Base-by-base conservation (phyloP, 2,888 invertebrate genomes). In the Bugula neritina region DNA sequence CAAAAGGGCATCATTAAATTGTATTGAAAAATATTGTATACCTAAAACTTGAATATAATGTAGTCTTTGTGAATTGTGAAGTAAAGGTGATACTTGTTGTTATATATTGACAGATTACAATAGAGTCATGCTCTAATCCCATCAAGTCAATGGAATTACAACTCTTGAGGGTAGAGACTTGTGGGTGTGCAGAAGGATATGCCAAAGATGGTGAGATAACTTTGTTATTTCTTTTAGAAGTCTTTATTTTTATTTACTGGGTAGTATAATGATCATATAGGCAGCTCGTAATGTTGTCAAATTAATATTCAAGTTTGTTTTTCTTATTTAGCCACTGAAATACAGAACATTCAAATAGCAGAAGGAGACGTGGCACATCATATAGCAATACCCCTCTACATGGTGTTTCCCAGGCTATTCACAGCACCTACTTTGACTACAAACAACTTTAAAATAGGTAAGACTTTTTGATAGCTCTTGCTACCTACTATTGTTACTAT, bases 261-360 rank as follows among this genome's bases (percentile, higher is more conserved):
- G 17, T 43, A 10, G 43, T n/a, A n/a, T n/a, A n/a, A n/a, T n/a
- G n/a, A n/a, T n/a, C n/a, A n/a, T n/a, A n/a, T n/a, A n/a, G n/a
- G n/a, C n/a, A n/a, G n/a, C n/a, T n/a, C n/a, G n/a, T n/a, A n/a
- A n/a, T n/a, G n/a, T n/a, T n/a, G n/a, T n/a, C n/a, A n/a, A n/a
- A n/a, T n/a, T n/a, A n/a, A n/a, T n/a, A n/a, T n/a, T n/a, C n/a
- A n/a, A n/a, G n/a, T n/a, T n/a, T n/a, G n/a, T n/a, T n/a, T 43
- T 27, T 72, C 54, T 71, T 35, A 83, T 84, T 72, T 83, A 93
- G 95, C 94, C 25, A 97, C 96, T 10, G 97, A 98, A 88, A 93
- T 98, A 77, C 97, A 97, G 87, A 97, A 95, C 83, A 94, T 98
- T 82, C 97, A 98, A 88, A 91, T 97, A 74, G 94, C 93, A 0